These are phyloP conservation scores for Melospiza melodia DNA, from an alignment of 2,113 vertebrate genomes.

Conservation along the genomic window DNA sequence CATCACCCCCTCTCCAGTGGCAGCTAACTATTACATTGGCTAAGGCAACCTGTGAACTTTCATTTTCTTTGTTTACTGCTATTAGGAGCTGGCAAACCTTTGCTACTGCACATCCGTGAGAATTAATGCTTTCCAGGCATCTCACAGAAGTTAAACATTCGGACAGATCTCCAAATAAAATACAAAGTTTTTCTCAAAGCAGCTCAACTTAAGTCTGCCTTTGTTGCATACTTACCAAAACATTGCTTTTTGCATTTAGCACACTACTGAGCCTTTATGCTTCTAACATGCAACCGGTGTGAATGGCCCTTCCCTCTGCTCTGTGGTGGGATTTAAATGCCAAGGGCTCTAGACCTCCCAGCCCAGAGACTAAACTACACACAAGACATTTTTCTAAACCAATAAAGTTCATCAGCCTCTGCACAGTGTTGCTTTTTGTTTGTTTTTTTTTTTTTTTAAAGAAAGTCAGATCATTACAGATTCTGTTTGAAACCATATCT, in stretches of 20 bases:
- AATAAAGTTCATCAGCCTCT: not conserved
- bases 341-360: not conserved
- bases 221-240: not conserved
- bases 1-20: not conserved
- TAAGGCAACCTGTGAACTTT: not conserved
- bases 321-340: not conserved
- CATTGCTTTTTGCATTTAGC: not conserved
- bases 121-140: constrained; percentile 28
- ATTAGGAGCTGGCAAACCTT: constrained; percentile 5
- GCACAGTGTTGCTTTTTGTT: too few species aligned
- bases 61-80: not conserved
- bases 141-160: not conserved
- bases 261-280: not conserved
- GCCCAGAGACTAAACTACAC: not conserved
- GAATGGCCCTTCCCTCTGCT: not conserved
- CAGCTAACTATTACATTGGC: not conserved
- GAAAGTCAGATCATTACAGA: not conserved
- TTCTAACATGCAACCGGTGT: not conserved
- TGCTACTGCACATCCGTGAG: not conserved
- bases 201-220: not conserved
- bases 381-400: not conserved
- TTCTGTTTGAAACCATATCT: not conserved
- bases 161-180: not conserved
- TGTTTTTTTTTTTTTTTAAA: not conserved
- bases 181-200: not conserved